Conservation (phyloP, 2,888 invertebrate genomes). For the Caenorhabditis angaria region DNA sequence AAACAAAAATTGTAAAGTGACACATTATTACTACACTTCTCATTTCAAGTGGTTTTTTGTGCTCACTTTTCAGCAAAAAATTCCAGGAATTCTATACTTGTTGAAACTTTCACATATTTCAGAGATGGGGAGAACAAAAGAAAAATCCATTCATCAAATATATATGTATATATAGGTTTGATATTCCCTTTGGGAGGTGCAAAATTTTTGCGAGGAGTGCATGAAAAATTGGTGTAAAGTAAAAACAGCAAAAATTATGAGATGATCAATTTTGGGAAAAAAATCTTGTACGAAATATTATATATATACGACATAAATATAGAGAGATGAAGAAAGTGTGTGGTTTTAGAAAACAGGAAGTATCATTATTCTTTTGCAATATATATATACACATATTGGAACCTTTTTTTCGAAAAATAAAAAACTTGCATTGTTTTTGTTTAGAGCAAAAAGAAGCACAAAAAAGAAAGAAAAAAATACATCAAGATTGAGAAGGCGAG, state of each 20-base stretch:
- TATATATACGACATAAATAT: not conserved
- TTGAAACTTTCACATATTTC: no score
- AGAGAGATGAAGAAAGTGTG: not conserved
- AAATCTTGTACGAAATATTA: no score
- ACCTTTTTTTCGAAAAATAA: not conserved
- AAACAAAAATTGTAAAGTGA: no score
- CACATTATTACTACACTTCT: no score
- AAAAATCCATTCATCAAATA: conserved; percentile 3
- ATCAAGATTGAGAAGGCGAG: not conserved
- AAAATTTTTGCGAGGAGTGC: conserved; percentile 8
- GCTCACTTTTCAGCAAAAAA: no score
- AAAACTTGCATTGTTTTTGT: not conserved
- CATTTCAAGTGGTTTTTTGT: no score
- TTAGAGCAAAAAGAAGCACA: not conserved
- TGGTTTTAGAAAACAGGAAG: conserved; percentile 40
- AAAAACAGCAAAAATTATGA: not conserved
- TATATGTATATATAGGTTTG: conserved; percentile 32
- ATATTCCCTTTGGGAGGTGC: conserved; percentile 37
- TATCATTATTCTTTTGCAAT: conserved; percentile 41
- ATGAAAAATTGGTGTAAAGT: conserved; percentile 31
- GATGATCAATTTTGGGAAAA: not conserved
- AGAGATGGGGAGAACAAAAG: not conserved
- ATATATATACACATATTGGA: conserved; percentile 3
- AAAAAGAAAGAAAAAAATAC: conserved; percentile 3
- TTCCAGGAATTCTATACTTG: no score